Percentiles rank a stretch among this genome's conserved stretches.
Conservation (phyloP, 2,797 vertebrate species). For the Echeneis naucrates region DNA sequence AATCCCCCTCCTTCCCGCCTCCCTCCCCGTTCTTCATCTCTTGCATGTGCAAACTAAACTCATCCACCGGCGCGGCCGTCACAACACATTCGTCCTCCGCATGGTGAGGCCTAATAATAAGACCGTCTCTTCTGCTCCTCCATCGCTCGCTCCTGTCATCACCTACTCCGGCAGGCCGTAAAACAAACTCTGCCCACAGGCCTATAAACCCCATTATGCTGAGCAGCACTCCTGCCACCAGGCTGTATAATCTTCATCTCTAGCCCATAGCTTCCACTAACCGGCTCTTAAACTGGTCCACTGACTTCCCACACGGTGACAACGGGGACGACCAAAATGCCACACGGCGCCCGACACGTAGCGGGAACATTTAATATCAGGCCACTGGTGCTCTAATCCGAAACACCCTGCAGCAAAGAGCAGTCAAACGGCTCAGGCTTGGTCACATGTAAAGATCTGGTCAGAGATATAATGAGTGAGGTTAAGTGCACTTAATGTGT, state of each 20-base stretch:
- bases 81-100: slow-evolving; percentile 21
- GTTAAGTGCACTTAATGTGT: slow-evolving; percentile 23
- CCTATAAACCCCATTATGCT: slow-evolving; percentile 63
- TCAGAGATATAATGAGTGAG: not conserved
- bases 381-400: slow-evolving; percentile 1
- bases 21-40: slow-evolving; percentile 1
- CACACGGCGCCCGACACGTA: slow-evolving; percentile 9
- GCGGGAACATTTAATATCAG: slow-evolving; percentile 8
- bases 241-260: slow-evolving; percentile 58
- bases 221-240: slow-evolving; percentile 60
- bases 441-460: not conserved
- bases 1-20: slow-evolving; percentile 15
- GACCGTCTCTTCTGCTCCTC: slow-evolving; percentile 39
- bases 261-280: slow-evolving; percentile 10
- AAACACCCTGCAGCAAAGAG: slow-evolving; percentile 16
- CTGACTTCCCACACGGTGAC: slow-evolving; percentile 15
- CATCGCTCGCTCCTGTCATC: slow-evolving; percentile 54
- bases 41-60: slow-evolving; percentile 27
- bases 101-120: slow-evolving; percentile 49
- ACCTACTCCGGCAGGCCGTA: slow-evolving; percentile 59
- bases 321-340: slow-evolving; percentile 24
- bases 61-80: slow-evolving; percentile 33
- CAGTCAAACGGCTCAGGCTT: not conserved
- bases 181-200: slow-evolving; percentile 69
- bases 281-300: slow-evolving; percentile 38